A percentile compares a stretch with the other conserved stretches of the same genome.
These are phyloP conservation scores for Apeltes quadracus DNA, from an alignment of 2,113 vertebrate species.

Conservation along the genomic window DNA sequence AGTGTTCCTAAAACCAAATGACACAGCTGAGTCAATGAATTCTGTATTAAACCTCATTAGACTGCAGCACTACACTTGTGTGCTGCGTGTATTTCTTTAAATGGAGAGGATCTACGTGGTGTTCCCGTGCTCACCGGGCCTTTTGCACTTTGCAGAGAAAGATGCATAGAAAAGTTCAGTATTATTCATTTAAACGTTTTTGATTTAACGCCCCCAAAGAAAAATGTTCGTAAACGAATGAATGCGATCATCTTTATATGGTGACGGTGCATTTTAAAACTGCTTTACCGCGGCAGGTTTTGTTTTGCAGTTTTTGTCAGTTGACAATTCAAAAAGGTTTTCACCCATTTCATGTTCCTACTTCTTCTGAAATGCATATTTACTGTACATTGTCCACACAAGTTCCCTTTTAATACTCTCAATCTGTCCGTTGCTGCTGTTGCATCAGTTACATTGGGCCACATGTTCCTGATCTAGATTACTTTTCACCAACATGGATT, in stretches of 20 bases:
- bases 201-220: not conserved
- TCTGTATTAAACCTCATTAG: slow-evolving; percentile 11
- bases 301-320: slow-evolving; percentile 10
- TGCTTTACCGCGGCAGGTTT: slow-evolving; percentile 40
- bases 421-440: slow-evolving; percentile 18
- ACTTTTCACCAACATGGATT: not conserved
- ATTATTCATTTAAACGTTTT: slow-evolving; percentile 5
- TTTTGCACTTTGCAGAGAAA: slow-evolving; percentile 39
- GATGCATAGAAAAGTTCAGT: slow-evolving; percentile 25
- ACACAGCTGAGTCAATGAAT: not conserved
- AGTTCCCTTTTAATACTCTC: not conserved
- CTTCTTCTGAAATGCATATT: slow-evolving; percentile 43
- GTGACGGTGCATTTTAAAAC: slow-evolving; percentile 35
- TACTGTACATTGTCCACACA: slow-evolving; percentile 32
- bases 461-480: slow-evolving; percentile 6
- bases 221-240: slow-evolving; percentile 7
- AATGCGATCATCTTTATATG: slow-evolving; percentile 46
- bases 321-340: not conserved
- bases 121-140: not conserved
- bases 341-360: slow-evolving; percentile 3
- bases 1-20: slow-evolving; percentile 18
- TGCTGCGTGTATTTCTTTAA: not conserved
- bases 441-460: slow-evolving; percentile 16
- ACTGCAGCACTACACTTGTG: slow-evolving; percentile 4
- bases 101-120: not conserved